Base-by-base conservation (phyloP, 2,888 invertebrate species). In the Trachelus iudaicus region DNA sequence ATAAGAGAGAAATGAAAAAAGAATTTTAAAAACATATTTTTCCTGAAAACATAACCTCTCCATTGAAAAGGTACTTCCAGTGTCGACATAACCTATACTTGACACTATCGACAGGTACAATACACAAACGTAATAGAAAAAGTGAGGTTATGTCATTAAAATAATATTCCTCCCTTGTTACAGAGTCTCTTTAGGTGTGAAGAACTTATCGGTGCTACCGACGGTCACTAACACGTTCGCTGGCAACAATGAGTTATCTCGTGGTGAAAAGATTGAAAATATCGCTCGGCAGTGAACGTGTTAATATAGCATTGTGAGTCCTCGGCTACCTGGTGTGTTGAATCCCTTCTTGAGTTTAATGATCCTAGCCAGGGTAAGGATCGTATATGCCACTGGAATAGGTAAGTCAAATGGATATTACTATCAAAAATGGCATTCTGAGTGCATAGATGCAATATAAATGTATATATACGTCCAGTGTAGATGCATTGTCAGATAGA, bases 121-220 rank as follows among this genome's bases (percentile, higher is more conserved):
- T 23, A 56, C 6, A 56, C 6, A 56, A 40, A 40, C 2, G 6
- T 56, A 56, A 15, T 56, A 56, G 40, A 15, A 23, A 23, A 15
- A 56, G 23, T 56, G 9, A 56, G 56, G 56, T 56, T 56, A 56
- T 56, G 9, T 23, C 56, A 56, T 56, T 56, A 9, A 56, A 56
- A 23, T 56, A 56, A 56, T 56, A 9, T 56, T 6, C 23, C 9
- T 56, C 1, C 2, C 1, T 23, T 9, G 9, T 56, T 56, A 56
- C 23, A 56, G 56, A 56, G 15, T 56, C 56, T 23, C 23, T 23
- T 23, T 9, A 56, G 82, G 80, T 82, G 82, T 78, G 76, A 69
- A 79, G 81, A 87, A 87, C 85, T 86, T 87, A 86, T 86, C 86
- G 85, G 84, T 86, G 86, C 86, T 87, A 88, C 88, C 87, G 88